phyloP scores from a whole-genome alignment of 2,888 invertebrate genomes.

The Drosophila mettleri region DNA sequence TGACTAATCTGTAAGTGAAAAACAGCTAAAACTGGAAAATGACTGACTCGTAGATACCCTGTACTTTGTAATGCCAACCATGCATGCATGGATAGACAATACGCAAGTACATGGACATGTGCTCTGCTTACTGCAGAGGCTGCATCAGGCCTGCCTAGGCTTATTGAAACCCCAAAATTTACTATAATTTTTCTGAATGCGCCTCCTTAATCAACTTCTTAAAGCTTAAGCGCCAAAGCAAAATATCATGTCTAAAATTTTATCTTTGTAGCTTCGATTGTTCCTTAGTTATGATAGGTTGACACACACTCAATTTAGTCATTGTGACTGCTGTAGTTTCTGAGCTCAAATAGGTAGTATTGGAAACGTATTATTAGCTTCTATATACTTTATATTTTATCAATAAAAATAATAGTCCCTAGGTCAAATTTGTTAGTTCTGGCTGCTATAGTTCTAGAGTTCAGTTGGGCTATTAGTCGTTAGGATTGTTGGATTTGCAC shows the following conservation, averaged over 20 bases:
- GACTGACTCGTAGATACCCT: neutral
- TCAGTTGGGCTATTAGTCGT: neutral
- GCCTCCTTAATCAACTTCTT: too few relatives aligned
- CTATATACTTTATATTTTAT: neutral
- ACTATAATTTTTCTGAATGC: too few relatives aligned
- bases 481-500: neutral
- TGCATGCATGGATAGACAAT: neutral
- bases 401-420: neutral
- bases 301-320: neutral
- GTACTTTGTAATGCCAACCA: too few relatives aligned
- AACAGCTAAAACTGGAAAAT: neutral
- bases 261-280: neutral
- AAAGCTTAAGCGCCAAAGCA: too few relatives aligned
- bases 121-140: too few relatives aligned
- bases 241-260: too few relatives aligned
- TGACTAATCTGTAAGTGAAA: constrained; percentile 29
- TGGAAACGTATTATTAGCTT: neutral
- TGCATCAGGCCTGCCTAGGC: too few relatives aligned
- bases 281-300: neutral
- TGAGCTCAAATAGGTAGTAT: neutral
- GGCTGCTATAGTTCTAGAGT: neutral
- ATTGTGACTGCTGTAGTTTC: neutral
- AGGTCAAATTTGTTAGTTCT: neutral
- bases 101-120: too few relatives aligned
- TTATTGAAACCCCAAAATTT: too few relatives aligned